These are phyloP conservation scores for Parotocinclus haroldoi DNA, from an alignment of 2,797 vertebrate species.

Conservation along the genomic window DNA sequence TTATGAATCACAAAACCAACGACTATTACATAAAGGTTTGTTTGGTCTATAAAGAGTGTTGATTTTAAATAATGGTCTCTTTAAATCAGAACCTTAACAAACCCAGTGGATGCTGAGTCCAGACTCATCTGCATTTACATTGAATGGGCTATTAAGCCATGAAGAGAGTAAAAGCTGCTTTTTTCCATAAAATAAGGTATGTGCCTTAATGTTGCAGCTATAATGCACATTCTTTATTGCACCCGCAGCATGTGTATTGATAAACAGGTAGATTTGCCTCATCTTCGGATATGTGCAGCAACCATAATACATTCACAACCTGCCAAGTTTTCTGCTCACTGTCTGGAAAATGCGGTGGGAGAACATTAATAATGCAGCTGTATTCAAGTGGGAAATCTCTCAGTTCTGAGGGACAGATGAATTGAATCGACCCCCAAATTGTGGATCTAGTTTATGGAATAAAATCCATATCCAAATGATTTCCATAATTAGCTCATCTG, in stretches of 20 bases:
- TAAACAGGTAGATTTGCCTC: constrained; percentile 8
- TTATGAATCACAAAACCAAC: constrained; percentile 45
- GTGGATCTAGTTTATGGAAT: constrained; percentile 53
- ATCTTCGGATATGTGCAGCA: constrained; percentile 5
- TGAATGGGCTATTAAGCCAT: constrained; percentile 1
- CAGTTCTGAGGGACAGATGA: constrained; percentile 12
- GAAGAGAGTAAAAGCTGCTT: background rate
- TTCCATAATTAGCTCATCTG: constrained; percentile 64
- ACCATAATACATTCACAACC: background rate
- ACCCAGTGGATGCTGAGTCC: background rate
- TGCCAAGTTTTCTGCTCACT: constrained; percentile 3
- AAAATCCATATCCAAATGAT: constrained; percentile 55
- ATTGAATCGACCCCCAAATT: constrained; percentile 23
- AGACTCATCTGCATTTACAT: constrained; percentile 1
- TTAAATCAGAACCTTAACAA: background rate
- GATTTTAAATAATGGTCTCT: background rate
- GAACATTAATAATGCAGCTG: constrained; percentile 47
- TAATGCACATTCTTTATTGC: constrained; percentile 5
- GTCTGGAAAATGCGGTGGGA: constrained; percentile 3
- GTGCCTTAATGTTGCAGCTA: background rate
- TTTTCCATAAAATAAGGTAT: background rate
- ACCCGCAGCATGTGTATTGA: background rate
- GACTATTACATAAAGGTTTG: constrained; percentile 9
- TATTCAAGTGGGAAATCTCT: constrained; percentile 40
- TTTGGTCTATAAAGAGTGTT: background rate